Evolutionary conservation across 1,140 invertebrate species (phyloP), one percentile per base, ranked within the genome.

Genomic region (Augochlora pura): DNA sequence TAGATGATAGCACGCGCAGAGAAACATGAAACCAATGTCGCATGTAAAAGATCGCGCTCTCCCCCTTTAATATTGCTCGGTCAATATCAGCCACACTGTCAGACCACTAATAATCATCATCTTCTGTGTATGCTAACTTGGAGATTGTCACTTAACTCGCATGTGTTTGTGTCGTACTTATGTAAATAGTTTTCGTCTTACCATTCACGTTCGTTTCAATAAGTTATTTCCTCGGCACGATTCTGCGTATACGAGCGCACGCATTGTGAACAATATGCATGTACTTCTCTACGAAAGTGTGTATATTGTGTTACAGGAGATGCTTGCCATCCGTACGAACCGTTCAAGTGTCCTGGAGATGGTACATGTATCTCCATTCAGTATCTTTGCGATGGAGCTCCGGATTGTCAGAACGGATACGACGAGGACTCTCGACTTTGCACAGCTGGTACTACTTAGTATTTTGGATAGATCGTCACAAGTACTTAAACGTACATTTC

Each of bases 341-440:
- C 98, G 18, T 99, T 99, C 94, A 97, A 97, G 90, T 99, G 98
- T 92, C 98, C 98, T 2, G 97, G 97, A 75, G 97, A 98, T 89
- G 96, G 96, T 80, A 95, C 95, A 88, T 99, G 98, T 92, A 98
- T 99, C 92, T 98, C 97, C 74, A 98, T 99, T 91, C 97, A 98
- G 91, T 99, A 99, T 94, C 95, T 96, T 81, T 99, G 97, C 92
- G 98, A 99, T 89, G 98, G 98, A 54, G 97, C 97, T 0, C 96
- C 97, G 0, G 98, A 99, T 93, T 99, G 98, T 94, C 96, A 96
- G 32, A 97, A 99, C 87, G 97, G 97, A 25, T 98, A 98, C 87
- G 97, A 98, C 87, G 95, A 96, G 84, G 97, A 99, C 91, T 96
- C 97, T 67, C 94, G 97, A 88, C 95, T 99, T 25, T 99, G 98